Percentiles rank a stretch among this genome's conserved stretches.
phyloP scores from a whole-genome alignment of 1,140 invertebrate genomes.

The Archivesica marissinica region DNA sequence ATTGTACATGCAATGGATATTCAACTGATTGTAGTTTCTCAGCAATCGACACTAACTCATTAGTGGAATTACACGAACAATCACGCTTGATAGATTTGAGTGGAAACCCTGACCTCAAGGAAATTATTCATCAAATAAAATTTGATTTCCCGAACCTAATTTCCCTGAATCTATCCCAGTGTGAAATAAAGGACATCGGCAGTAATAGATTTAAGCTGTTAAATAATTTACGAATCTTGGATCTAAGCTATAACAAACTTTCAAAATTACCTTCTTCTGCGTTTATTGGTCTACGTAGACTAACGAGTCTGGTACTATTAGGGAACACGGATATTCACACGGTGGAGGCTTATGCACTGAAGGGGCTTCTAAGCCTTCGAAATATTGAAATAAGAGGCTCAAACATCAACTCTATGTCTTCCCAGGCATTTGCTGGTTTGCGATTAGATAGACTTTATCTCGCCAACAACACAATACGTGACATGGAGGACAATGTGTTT shows the following conservation, averaged over 20 bases:
- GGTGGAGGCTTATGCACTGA: slow-evolving; percentile 42
- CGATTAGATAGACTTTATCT: slow-evolving; percentile 51
- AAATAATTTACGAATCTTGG: neutral
- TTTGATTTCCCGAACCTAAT: neutral
- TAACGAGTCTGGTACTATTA: slow-evolving; percentile 35
- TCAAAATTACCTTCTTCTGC: neutral
- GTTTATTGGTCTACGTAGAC: neutral
- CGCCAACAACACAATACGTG: slow-evolving; percentile 18
- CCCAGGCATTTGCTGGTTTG: slow-evolving; percentile 50
- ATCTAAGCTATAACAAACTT: slow-evolving; percentile 1
- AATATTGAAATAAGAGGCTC: slow-evolving; percentile 1
- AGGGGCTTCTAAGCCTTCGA: slow-evolving; percentile 11
- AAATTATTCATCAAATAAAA: neutral
- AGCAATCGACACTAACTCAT: neutral
- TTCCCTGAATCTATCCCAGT: neutral
- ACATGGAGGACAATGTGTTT: slow-evolving; percentile 54
- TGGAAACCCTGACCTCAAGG: neutral
- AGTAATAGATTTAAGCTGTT: neutral
- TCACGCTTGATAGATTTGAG: neutral
- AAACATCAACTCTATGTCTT: neutral
- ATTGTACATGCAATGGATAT: neutral
- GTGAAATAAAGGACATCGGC: neutral
- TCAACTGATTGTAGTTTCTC: neutral
- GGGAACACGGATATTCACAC: slow-evolving; percentile 15
- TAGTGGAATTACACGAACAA: neutral